Conservation (phyloP, 1,140 invertebrate species). For the Neotoxoptera formosana region DNA sequence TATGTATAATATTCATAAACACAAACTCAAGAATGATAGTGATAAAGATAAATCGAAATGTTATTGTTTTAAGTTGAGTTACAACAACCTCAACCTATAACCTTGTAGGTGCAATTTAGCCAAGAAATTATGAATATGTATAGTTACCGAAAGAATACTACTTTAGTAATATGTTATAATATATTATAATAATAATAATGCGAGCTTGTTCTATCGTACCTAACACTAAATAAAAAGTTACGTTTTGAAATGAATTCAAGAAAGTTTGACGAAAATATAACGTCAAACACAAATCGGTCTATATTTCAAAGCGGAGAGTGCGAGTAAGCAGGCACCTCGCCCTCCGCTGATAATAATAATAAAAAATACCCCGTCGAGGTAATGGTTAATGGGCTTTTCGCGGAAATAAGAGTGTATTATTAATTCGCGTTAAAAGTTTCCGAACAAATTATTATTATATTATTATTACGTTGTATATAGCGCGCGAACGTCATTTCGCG, state of each 20-base stretch:
- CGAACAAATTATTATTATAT: background rate
- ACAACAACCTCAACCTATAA: no score
- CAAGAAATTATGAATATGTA: no score
- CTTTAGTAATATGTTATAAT: background rate
- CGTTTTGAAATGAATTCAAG: background rate
- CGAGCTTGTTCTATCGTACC: background rate
- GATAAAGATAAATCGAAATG: background rate
- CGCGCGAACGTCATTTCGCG: background rate
- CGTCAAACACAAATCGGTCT: background rate
- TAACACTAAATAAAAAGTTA: background rate
- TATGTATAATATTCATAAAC: background rate
- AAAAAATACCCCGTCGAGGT: background rate
- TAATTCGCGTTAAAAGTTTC: slow-evolving; percentile 22
- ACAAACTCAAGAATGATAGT: background rate
- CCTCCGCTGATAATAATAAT: background rate
- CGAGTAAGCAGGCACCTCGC: background rate
- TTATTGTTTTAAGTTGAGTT: no score
- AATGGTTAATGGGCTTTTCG: background rate
- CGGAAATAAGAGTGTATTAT: background rate
- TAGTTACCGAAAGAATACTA: background rate
- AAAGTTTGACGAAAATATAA: background rate
- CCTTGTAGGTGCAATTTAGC: no score
- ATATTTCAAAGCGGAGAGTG: background rate
- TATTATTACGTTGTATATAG: background rate
- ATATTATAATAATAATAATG: background rate